Base-by-base conservation (phyloP, 2,888 invertebrate species). In the Marasmarcha lunaedactyla region DNA sequence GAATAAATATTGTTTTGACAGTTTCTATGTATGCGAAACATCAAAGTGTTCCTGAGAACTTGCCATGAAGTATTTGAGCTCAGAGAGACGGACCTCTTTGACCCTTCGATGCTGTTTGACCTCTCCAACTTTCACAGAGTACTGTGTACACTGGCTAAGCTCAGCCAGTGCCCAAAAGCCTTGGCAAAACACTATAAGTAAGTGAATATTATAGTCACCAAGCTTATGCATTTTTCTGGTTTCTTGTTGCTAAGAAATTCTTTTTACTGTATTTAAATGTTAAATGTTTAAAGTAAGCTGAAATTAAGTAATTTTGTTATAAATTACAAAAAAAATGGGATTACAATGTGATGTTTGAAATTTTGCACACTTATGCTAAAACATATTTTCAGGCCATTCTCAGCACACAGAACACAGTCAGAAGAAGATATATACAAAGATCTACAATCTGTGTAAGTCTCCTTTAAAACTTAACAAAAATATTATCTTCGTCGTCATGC, bases 1-100 rank as follows among this genome's bases (percentile, higher is more conserved):
- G n/a, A n/a, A n/a, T n/a, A n/a, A n/a, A n/a, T n/a, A n/a, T n/a
- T n/a, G n/a, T 3, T 9, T 30, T 11, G 11, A 36, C 86, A 98
- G 95, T 99, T 98, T 73, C 85, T 98, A 57, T 97, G 98, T 76
- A 87, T 95, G 76, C 90, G 97, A 60, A 99, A 98, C 76, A 98
- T 98, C 54, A 90, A 94, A 62, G 88, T 93, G 50, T 99, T 99
- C 76, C 85, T 98, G 41, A 89, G 91, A 49, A 91, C 93, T 14
- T 97, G 97, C 65, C 90, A 90, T 56, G 89, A 88, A 44, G 86
- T 88, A 44, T 98, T 98, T 77, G 91, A 91, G 45, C 78, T 99
- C 44, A 87, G 89, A 30, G 93, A 94, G 52, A 85, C 86, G 7
- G 97, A 98, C 70, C 85, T 99, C 25, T 99, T 98, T 69, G 96